Percentiles rank a stretch among this genome's conserved stretches.
phyloP scores from a whole-genome alignment of 1,140 invertebrate genomes.

The Cyphomyrmex costatus region DNA sequence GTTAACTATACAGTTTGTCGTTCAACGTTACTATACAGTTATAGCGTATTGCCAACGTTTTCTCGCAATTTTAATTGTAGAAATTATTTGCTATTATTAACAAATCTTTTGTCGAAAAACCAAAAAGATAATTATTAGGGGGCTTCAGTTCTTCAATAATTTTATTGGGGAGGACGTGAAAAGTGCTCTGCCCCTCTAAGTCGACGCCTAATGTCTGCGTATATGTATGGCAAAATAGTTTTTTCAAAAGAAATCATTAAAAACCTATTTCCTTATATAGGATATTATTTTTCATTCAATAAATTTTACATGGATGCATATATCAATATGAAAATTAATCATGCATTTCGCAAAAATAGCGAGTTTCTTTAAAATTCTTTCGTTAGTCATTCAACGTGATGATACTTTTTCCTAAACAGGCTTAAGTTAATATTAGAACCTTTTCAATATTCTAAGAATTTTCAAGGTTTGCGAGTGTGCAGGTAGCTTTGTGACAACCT shows the following conservation, averaged over 20 bases:
- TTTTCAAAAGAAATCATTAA: background rate
- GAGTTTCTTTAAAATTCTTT: background rate
- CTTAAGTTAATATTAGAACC: background rate
- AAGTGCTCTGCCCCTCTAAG: too few relatives aligned
- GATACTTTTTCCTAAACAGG: background rate
- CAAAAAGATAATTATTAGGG: too few relatives aligned
- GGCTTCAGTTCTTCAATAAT: too few relatives aligned
- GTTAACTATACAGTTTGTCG: too few relatives aligned
- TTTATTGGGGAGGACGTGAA: too few relatives aligned
- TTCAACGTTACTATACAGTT: too few relatives aligned
- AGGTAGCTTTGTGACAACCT: background rate
- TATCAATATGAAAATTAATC: background rate
- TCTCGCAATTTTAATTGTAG: too few relatives aligned
- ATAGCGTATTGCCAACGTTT: too few relatives aligned
- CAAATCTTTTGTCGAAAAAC: too few relatives aligned
- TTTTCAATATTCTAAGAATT: background rate
- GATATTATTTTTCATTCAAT: background rate
- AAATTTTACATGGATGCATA: background rate
- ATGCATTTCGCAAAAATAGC: background rate
- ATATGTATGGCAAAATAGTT: background rate
- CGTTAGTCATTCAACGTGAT: background rate
- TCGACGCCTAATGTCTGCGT: background rate
- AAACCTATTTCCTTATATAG: background rate
- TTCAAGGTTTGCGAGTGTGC: background rate
- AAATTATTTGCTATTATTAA: too few relatives aligned